These are phyloP conservation scores for Leptonema lineaticorne DNA, from an alignment of 1,140 invertebrate genomes.

Conservation along the genomic window DNA sequence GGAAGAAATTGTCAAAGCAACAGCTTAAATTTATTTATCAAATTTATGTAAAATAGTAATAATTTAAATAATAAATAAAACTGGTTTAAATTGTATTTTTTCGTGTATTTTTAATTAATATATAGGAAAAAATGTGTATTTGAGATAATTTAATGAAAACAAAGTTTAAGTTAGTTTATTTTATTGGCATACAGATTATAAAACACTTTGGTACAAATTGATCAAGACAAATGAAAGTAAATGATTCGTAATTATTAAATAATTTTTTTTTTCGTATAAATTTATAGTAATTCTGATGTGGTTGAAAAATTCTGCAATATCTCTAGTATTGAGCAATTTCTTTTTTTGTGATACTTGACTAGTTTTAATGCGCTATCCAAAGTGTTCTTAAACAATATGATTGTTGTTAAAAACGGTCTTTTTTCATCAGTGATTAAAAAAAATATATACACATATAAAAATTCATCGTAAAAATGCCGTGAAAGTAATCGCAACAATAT, in stretches of 20 bases:
- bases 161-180: slow-evolving; percentile 26
- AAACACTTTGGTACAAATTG: slow-evolving; percentile 58
- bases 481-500: not conserved
- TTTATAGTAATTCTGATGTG: too few relatives aligned
- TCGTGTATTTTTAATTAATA: not conserved
- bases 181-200: slow-evolving; percentile 42
- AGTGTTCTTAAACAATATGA: slow-evolving; percentile 18
- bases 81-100: not conserved
- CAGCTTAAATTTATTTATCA: slow-evolving; percentile 57
- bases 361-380: slow-evolving; percentile 17
- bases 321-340: slow-evolving; percentile 24
- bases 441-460: too few relatives aligned
- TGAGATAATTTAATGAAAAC: not conserved
- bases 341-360: slow-evolving; percentile 4
- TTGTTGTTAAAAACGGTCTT: not conserved
- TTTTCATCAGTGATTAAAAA: not conserved
- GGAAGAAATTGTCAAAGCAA: slow-evolving; percentile 88
- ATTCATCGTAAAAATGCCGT: too few relatives aligned
- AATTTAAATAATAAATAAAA: slow-evolving; percentile 4
- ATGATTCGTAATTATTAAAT: not conserved
- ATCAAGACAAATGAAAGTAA: not conserved
- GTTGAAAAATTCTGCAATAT: not conserved
- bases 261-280: too few relatives aligned
- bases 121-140: not conserved
- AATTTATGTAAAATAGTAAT: slow-evolving; percentile 12